Percentiles rank a stretch among this genome's conserved stretches.
Conservation (phyloP, 2,888 invertebrate species). For the Mesodorylaimus sp. region DNA sequence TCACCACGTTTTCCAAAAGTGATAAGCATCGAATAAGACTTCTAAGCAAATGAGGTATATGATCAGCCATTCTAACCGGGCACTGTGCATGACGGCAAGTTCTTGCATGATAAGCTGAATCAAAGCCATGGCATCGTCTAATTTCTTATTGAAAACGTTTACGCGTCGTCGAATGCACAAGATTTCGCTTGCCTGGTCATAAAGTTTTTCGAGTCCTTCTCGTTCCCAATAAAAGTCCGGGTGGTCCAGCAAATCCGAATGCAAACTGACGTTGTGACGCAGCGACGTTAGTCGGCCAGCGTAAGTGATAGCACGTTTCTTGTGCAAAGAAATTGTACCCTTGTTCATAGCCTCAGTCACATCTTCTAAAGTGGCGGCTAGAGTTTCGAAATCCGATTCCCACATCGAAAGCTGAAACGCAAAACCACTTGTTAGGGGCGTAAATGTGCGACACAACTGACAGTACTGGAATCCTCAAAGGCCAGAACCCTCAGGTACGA, state of each 20-base stretch:
- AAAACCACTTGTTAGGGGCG: not conserved
- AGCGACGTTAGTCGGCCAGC: not conserved
- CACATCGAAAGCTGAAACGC: not conserved
- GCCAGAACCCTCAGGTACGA: too few relatives aligned
- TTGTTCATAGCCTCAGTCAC: not conserved
- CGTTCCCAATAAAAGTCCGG: conserved; percentile 2
- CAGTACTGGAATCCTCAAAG: not conserved
- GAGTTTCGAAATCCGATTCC: not conserved
- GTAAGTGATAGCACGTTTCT: too few relatives aligned
- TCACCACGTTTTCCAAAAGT: too few relatives aligned
- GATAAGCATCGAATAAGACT: not conserved
- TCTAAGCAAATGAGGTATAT: not conserved
- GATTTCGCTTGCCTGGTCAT: not conserved
- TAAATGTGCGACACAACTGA: not conserved
- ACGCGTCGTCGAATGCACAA: not conserved
- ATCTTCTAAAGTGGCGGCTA: not conserved
- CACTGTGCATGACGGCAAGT: not conserved
- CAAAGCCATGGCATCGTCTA: not conserved
- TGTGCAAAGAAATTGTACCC: too few relatives aligned
- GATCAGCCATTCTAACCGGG: not conserved
- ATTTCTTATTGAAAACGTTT: not conserved
- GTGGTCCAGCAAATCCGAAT: not conserved
- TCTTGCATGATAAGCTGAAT: not conserved
- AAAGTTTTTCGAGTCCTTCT: not conserved
- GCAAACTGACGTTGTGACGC: not conserved